These are phyloP conservation scores for Manduca sexta DNA, from an alignment of 1,140 invertebrate genomes.

Conservation along the genomic window DNA sequence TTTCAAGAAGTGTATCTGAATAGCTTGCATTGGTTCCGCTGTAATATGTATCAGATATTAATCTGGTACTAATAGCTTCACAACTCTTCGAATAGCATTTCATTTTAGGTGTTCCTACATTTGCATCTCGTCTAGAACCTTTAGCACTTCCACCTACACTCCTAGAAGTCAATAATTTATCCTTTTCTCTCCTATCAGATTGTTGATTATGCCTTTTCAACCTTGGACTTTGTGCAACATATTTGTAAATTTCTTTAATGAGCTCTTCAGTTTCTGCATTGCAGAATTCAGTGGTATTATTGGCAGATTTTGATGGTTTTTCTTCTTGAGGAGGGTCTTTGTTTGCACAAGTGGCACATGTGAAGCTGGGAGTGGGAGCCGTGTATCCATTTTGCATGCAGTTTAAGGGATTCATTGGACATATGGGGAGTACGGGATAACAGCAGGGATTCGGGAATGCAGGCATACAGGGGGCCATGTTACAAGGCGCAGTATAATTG, in stretches of 20 bases:
- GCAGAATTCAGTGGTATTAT: slow-evolving; percentile 7
- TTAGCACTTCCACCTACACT: slow-evolving; percentile 40
- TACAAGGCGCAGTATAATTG: slow-evolving; percentile 24
- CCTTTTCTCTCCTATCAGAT: slow-evolving; percentile 4
- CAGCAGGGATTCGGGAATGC: slow-evolving; percentile 45
- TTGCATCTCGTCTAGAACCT: slow-evolving; percentile 35
- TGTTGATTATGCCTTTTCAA: slow-evolving; percentile 14
- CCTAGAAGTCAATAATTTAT: slow-evolving; percentile 32
- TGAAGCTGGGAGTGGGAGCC: slow-evolving; percentile 41
- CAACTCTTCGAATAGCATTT: slow-evolving; percentile 59
- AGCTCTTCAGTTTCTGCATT: slow-evolving; percentile 45
- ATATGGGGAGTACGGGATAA: slow-evolving; percentile 51
- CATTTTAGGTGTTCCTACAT: slow-evolving; percentile 45
- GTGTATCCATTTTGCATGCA: slow-evolving; percentile 44
- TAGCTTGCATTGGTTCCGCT: slow-evolving; percentile 36
- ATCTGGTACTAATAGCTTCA: slow-evolving; percentile 44
- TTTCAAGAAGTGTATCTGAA: slow-evolving; percentile 54
- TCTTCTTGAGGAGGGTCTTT: slow-evolving; percentile 26
- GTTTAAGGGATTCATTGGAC: slow-evolving; percentile 51
- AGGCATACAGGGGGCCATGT: slow-evolving; percentile 26
- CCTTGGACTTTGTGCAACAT: slow-evolving; percentile 38
- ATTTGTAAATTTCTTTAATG: slow-evolving; percentile 60
- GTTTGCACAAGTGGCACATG: slow-evolving; percentile 32
- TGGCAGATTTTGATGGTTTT: slow-evolving; percentile 10
- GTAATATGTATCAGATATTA: slow-evolving; percentile 24